phyloP scores from a whole-genome alignment of 2,797 vertebrate species.

The Sebastes reedi region DNA sequence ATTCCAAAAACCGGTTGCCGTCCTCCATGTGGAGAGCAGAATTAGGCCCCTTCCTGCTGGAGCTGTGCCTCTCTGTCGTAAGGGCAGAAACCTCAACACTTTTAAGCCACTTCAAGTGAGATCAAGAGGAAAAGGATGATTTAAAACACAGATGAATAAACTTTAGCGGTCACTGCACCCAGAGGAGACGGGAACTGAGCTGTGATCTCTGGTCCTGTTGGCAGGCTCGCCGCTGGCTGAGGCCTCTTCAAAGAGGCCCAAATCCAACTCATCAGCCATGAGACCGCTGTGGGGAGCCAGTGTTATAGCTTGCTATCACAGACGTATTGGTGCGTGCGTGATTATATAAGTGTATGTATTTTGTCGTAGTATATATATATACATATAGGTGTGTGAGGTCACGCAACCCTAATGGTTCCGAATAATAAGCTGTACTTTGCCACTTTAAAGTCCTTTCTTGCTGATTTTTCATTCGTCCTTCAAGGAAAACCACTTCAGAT shows the following conservation, averaged over 20 bases:
- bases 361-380: not conserved
- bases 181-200: slow-evolving; percentile 59
- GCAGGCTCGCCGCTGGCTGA: slow-evolving; percentile 53
- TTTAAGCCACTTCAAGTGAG: slow-evolving; percentile 70
- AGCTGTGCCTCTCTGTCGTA: slow-evolving; percentile 43
- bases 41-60: slow-evolving; percentile 30
- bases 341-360: not conserved
- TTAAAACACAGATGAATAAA: slow-evolving; percentile 78
- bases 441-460: slow-evolving; percentile 37
- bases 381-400: not conserved
- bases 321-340: not conserved
- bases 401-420: not conserved
- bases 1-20: slow-evolving; percentile 19
- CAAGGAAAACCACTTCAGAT: slow-evolving; percentile 47
- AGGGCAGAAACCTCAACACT: slow-evolving; percentile 71
- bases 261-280: slow-evolving; percentile 42
- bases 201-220: slow-evolving; percentile 64
- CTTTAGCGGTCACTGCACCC: slow-evolving; percentile 65
- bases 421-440: slow-evolving; percentile 16
- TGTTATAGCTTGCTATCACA: slow-evolving; percentile 16
- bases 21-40: slow-evolving; percentile 47
- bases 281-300: slow-evolving; percentile 54
- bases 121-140: slow-evolving; percentile 72
- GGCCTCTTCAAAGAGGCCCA: slow-evolving; percentile 70
- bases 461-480: slow-evolving; percentile 41